phyloP scores from a whole-genome alignment of 1,140 invertebrate species.

The Nephila pilipes region DNA sequence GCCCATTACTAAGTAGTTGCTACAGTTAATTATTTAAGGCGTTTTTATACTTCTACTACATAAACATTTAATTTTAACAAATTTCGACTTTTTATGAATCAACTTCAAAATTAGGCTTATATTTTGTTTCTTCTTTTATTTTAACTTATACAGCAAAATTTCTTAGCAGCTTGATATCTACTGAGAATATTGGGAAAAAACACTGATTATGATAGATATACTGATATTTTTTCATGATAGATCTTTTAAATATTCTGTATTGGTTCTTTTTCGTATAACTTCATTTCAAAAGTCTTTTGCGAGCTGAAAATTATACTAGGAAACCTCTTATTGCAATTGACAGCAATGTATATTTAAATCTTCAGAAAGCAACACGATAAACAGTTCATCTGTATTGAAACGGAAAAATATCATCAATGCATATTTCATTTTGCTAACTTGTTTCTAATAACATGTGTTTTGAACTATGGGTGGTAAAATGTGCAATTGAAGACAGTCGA shows the following conservation, averaged over 20 bases:
- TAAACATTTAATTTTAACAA: no score
- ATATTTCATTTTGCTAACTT: conserved; percentile 61
- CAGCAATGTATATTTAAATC: conserved; percentile 54
- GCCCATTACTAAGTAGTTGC: no score
- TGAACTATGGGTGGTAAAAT: conserved; percentile 9
- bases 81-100: no score
- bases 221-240: no score
- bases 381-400: neutral
- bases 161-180: no score
- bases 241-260: neutral
- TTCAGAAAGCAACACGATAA: neutral
- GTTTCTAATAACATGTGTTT: conserved; percentile 67
- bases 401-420: conserved; percentile 59
- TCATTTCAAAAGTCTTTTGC: neutral
- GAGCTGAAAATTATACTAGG: neutral
- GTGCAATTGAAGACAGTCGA: conserved; percentile 4
- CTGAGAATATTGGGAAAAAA: no score
- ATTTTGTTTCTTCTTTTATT: no score
- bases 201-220: no score
- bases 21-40: no score
- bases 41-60: no score
- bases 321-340: conserved; percentile 24
- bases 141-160: no score
- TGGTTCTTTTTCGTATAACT: neutral
- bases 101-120: no score